Evolutionary conservation across 1,140 invertebrate genomes (phyloP), one percentile per base, ranked within the genome.

Genomic region (Scaptomyza pallida): DNA sequence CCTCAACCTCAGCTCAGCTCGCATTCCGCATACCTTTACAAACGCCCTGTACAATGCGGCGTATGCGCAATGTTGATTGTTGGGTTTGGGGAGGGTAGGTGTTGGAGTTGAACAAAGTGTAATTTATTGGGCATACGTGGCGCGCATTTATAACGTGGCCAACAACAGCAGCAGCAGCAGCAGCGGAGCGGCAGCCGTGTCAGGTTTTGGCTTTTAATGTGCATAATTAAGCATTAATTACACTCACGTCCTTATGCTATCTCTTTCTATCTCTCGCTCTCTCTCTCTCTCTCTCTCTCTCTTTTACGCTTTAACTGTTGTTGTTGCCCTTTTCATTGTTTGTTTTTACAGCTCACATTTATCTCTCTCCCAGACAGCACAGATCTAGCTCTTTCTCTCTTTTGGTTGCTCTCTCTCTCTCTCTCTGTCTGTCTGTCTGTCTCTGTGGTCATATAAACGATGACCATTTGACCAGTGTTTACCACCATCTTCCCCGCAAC

Each of bases 221-320:
- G 82, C 82, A 86, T 86, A 86, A 86, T 86, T 86, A 86, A 86
- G 83, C 82, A 86, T 86, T 86, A 86, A 86, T 86, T 86, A 88
- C 78, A 80, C 82, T 75, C 77, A 85, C 57, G 65, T 71, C 47
- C 61, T 40, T 16, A 10, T 2, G 8, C 30, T 13, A 17, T 51
- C 26, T 1, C 47, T 10, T 9, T 9, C n/a, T 23, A 44, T 52
- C 15, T 43, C 17, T 2, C 8, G 5, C 19, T 37, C 12, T 26
- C 6, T 44, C 26, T 33, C 17, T 6, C 13, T 44, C 10, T 37
- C 2, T 48, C n/a, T 40, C 43, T 67, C 17, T n/a, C 15, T 19
- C 15, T 16, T 13, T 23, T 23, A 23, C 21, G 21, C 21, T 23
- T n/a, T n/a, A n/a, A n/a, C n/a, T n/a, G n/a, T n/a, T n/a, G n/a